Evolutionary conservation across 2,797 vertebrate genomes (phyloP).

Genomic region (Percopsis omiscomaycus): DNA sequence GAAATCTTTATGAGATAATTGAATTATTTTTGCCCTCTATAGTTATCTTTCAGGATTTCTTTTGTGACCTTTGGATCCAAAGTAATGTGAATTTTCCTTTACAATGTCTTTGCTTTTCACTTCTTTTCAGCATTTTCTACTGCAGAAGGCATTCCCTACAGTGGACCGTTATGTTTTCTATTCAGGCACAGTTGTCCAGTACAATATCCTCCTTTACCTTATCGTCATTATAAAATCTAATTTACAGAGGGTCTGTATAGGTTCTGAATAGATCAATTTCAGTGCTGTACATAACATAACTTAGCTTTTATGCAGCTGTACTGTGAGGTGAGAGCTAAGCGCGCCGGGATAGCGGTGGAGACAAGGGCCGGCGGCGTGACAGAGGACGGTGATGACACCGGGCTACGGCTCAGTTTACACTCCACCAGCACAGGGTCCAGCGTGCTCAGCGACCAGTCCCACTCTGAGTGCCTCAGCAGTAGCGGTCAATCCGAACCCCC

Average conservation of each 20-base stretch:
- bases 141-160: neutral
- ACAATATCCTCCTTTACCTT: no score
- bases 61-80: neutral
- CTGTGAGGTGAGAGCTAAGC: constrained; percentile 87
- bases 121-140: neutral
- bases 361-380: constrained; percentile 74
- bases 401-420: constrained; percentile 69
- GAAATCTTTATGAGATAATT: constrained; percentile 15
- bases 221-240: no score
- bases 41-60: constrained; percentile 9
- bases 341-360: constrained; percentile 73
- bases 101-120: neutral
- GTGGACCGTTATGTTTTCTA: neutral
- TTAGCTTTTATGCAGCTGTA: constrained; percentile 79
- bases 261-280: neutral
- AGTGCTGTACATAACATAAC: neutral
- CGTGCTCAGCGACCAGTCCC: constrained; percentile 64
- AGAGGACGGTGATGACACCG: constrained; percentile 63
- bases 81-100: neutral
- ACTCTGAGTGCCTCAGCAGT: constrained; percentile 64
- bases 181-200: no score
- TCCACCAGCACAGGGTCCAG: constrained; percentile 75
- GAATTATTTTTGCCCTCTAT: constrained; percentile 5
- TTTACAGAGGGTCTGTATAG: no score
- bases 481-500: constrained; percentile 66